Evolutionary conservation across 2,113 vertebrate species (phyloP), one percentile per base, ranked within the genome.

Genomic region (Tor tambroides): DNA sequence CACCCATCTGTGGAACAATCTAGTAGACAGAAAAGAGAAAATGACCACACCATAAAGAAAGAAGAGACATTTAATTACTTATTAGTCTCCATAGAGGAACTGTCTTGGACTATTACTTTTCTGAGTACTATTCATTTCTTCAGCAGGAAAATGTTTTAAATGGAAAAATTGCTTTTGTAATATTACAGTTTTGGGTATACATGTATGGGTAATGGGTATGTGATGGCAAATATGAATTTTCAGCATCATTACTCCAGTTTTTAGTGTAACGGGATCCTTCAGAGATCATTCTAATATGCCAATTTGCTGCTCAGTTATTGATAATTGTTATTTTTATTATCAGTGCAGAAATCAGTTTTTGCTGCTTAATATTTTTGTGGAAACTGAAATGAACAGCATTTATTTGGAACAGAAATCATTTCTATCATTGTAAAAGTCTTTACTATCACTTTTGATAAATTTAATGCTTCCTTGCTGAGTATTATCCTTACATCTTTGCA

Each of bases 1-100:
- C 72, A 9, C 78, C 78, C 14, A 93, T 88, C 88, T 85, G 85
- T 46, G 94, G 92, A 65, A 94, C 88, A 76, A 84, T 51, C 94
- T 95, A 88, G 72, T 17, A 65, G 38, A 83, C 35, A 26, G 5
- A n/a, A 65, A 83, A 84, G 72, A 61, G 12, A 32, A 15, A 51
- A 56, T 32, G 15, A 82, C 26, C 56, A 26, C 41, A n/a, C 19
- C 32, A 81, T 32, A 10, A 54, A 78, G 72, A 75, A 41, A 43
- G 72, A 75, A 15, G 15, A 38, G 69, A 72, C 19, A 12, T 72
- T 30, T 10, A 78, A 32, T 38, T 32, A 49, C 15, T 28, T 54
- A 79, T 79, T 51, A 56, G 76, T 56, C 26, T 35, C 30, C 28
- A 78, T 11, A 56, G 28, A 79, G 51, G n/a, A 77, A 41, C 41